Conservation (phyloP, 2,113 vertebrate species). For the Ceyx cyanopectus region DNA sequence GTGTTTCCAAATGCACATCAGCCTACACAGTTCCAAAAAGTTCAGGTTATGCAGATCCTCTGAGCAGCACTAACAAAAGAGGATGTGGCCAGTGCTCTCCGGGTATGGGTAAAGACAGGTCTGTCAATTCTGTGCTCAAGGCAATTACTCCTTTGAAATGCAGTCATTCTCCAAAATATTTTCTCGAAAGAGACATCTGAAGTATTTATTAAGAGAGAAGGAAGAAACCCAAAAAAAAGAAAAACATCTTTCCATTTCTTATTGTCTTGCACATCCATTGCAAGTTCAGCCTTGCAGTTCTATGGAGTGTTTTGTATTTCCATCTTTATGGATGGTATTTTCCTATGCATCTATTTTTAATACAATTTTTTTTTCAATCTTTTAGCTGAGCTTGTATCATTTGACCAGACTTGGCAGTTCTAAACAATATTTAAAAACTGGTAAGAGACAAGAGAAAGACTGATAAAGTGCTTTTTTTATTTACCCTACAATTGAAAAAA, state of each 20-base stretch:
- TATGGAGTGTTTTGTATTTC: background rate
- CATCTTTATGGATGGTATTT: background rate
- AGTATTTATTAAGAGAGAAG: background rate
- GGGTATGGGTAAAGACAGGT: slow-evolving; percentile 22
- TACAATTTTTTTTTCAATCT: background rate
- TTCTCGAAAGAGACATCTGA: slow-evolving; percentile 19
- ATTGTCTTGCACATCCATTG: background rate
- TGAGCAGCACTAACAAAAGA: background rate
- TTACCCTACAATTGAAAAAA: background rate
- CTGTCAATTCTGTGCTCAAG: slow-evolving; percentile 31
- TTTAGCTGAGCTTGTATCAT: background rate
- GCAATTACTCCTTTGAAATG: slow-evolving; percentile 49
- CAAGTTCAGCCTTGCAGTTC: slow-evolving; percentile 8
- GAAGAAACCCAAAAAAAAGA: background rate
- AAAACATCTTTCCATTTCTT: background rate
- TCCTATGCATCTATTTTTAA: background rate
- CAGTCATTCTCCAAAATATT: background rate
- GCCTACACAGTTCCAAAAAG: background rate
- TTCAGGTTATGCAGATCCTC: background rate
- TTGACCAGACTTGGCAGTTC: background rate
- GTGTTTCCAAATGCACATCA: background rate
- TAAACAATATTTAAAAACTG: background rate
- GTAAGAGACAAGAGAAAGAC: background rate
- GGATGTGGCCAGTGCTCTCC: background rate
- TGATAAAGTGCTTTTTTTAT: background rate